These are phyloP conservation scores for Ochropacha duplaris DNA, from an alignment of 2,888 invertebrate genomes.

Conservation along the genomic window DNA sequence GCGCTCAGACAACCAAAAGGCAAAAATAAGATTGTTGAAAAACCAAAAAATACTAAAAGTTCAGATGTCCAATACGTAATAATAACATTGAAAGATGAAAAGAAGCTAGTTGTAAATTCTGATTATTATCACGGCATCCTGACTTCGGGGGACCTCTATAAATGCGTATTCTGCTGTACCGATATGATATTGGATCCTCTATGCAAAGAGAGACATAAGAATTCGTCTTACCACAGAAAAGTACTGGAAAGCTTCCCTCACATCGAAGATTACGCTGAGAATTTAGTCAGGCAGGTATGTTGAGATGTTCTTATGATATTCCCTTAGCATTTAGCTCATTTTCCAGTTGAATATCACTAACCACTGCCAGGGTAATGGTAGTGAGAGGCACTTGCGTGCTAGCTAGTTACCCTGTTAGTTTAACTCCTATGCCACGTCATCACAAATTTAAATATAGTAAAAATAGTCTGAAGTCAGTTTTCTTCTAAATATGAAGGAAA, in stretches of 20 bases:
- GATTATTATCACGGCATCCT: constrained; percentile 62
- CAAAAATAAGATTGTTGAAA: constrained; percentile 5
- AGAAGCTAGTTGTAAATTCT: constrained; percentile 54
- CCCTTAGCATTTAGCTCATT: too few relatives aligned
- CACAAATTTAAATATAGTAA: too few relatives aligned
- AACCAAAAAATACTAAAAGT: constrained; percentile 8
- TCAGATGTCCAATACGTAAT: constrained; percentile 43
- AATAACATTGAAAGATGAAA: constrained; percentile 48
- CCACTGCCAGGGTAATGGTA: too few relatives aligned
- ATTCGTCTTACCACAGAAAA: constrained; percentile 37
- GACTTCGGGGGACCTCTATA: constrained; percentile 40
- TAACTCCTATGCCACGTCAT: too few relatives aligned
- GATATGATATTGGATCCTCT: constrained; percentile 38
- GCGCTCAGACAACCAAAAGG: constrained; percentile 49
- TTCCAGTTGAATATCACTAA: too few relatives aligned
- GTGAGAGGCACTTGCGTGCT: too few relatives aligned
- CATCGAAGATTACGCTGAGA: constrained; percentile 45
- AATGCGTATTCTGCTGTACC: constrained; percentile 53
- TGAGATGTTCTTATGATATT: not conserved
- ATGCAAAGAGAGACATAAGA: constrained; percentile 50
- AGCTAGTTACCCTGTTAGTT: too few relatives aligned
- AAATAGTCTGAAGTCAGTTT: too few relatives aligned
- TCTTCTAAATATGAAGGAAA: too few relatives aligned
- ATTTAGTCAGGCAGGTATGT: constrained; percentile 58
- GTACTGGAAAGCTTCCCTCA: constrained; percentile 45